Evolutionary conservation across 2,797 vertebrate genomes (phyloP).

Genomic region (Gallinago nigripennis): DNA sequence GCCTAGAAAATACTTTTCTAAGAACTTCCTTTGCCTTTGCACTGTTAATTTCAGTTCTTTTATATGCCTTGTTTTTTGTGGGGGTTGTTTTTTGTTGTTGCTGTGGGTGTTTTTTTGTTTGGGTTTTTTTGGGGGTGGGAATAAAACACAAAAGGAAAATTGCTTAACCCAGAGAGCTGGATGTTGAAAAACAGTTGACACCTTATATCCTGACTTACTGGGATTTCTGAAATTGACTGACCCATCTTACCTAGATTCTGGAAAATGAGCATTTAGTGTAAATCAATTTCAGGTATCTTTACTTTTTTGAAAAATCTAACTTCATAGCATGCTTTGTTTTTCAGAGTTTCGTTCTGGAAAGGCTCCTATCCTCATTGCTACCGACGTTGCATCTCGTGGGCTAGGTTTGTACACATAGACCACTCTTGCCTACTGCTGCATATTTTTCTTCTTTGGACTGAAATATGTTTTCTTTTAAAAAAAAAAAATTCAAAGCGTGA

Average conservation of each 20-base stretch:
- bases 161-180: neutral
- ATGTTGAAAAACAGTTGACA: neutral
- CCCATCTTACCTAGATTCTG: neutral
- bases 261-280: neutral
- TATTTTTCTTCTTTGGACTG: constrained; percentile 69
- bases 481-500: constrained; percentile 67
- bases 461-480: constrained; percentile 55
- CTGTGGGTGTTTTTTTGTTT: no score
- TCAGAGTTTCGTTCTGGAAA: constrained; percentile 97
- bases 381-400: constrained; percentile 98
- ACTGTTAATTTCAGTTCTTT: neutral
- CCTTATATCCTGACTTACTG: neutral
- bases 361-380: constrained; percentile 98
- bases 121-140: neutral
- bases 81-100: neutral
- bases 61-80: neutral
- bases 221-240: neutral
- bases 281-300: neutral
- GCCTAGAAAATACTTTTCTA: neutral
- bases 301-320: neutral
- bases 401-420: constrained; percentile 93
- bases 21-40: neutral
- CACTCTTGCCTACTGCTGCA: constrained; percentile 70
- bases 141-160: neutral
- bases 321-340: constrained; percentile 64